Conservation (phyloP, 2,113 vertebrate species). For the Pan troglodytes region NHGRI_mPanTro3-v2.1_pri NC_086015.1:199730501-199731000, state of each 20-base stretch:
- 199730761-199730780: neutral
- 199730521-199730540: constrained; percentile 34
- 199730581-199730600: neutral
- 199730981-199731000: constrained; percentile 1
- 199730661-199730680: neutral
- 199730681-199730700: neutral
- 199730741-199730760: neutral
- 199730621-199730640: neutral
- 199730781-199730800: neutral
- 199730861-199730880: neutral
- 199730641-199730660: neutral
- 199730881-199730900: neutral
- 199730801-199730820: neutral
- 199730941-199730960: constrained; percentile 1
- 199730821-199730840: neutral
- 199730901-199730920: neutral
- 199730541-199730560: neutral
- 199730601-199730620: neutral
- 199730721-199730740: neutral
- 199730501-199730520: neutral
- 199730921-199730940: neutral
- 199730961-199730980: neutral
- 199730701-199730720: neutral
- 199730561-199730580: neutral
- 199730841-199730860: neutral